A percentile compares a stretch with the other conserved stretches of the same genome.
These are phyloP conservation scores for Anolis carolinensis DNA, from an alignment of 2,113 vertebrate species.

Conservation along the genomic window DNA sequence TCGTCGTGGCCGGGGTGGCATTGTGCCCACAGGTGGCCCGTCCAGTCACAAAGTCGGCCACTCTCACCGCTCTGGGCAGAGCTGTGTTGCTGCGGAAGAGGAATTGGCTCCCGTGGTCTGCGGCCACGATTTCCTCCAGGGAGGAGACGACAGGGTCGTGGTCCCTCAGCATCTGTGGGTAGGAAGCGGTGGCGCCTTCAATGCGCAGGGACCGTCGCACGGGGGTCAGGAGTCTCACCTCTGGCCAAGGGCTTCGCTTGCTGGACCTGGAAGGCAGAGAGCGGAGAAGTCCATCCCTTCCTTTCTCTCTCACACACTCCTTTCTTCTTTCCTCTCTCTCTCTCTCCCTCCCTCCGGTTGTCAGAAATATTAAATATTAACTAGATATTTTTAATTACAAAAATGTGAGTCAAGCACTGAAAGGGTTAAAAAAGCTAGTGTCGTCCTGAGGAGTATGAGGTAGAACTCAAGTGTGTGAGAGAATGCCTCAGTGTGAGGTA, in stretches of 20 bases:
- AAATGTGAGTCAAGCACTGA: no score
- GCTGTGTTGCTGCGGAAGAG: constrained; percentile 72
- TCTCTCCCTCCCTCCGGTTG: no score
- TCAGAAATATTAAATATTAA: no score
- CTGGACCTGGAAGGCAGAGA: constrained; percentile 34
- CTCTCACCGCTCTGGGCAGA: constrained; percentile 61
- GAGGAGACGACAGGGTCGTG: constrained; percentile 73
- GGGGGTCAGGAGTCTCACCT: constrained; percentile 70
- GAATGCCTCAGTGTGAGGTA: no score
- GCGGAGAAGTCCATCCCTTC: background rate
- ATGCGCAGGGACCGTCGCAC: constrained; percentile 74
- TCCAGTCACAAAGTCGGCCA: constrained; percentile 44
- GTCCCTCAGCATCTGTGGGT: constrained; percentile 71
- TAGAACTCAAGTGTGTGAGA: no score
- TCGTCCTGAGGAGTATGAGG: no score
- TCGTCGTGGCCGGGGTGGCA: background rate
- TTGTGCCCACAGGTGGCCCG: background rate
- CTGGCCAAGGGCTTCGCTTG: constrained; percentile 4
- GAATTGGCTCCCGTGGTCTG: constrained; percentile 60
- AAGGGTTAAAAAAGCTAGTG: no score
- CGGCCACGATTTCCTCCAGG: constrained; percentile 66
- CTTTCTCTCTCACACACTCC: background rate
- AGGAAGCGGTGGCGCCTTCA: background rate
- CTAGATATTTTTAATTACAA: no score
- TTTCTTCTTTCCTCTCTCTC: no score